Evolutionary conservation across 2,113 vertebrate genomes (phyloP).

Genomic region (Procavia capensis): DNA sequence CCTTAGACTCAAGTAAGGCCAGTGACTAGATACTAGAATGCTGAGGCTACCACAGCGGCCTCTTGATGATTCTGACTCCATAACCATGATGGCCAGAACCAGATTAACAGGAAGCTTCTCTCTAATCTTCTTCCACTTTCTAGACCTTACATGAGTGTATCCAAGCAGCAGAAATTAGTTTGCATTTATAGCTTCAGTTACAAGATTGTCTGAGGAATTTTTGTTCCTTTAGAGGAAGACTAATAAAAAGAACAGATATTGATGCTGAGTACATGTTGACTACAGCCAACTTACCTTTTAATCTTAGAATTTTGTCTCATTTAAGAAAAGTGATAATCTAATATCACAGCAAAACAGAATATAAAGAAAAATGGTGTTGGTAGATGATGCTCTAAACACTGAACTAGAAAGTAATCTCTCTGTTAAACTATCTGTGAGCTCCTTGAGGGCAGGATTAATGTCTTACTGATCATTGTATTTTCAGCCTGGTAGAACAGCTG

Average conservation of each 20-base stretch:
- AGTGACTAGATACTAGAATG: not conserved
- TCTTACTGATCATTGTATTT: not conserved
- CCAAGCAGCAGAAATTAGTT: not conserved
- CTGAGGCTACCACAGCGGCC: not conserved
- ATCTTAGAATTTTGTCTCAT: not conserved
- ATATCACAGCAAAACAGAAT: not conserved
- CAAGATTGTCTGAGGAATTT: not conserved
- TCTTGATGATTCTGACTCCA: not conserved
- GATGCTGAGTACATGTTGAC: not conserved
- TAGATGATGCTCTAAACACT: not conserved
- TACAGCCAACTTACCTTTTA: not conserved
- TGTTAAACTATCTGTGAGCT: not conserved
- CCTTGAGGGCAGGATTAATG: not conserved
- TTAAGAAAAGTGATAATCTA: not conserved
- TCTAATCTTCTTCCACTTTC: not conserved
- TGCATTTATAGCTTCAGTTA: not conserved
- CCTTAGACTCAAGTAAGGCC: not conserved
- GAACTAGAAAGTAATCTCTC: not conserved
- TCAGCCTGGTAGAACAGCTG: not conserved
- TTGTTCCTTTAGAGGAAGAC: not conserved
- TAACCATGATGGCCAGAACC: not conserved
- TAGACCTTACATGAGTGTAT: not conserved
- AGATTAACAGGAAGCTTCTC: not conserved
- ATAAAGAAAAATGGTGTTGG: not conserved
- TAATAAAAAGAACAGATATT: not conserved